Evolutionary conservation across 2,797 vertebrate genomes (phyloP).

Genomic region (Rhinophrynus dorsalis): DNA sequence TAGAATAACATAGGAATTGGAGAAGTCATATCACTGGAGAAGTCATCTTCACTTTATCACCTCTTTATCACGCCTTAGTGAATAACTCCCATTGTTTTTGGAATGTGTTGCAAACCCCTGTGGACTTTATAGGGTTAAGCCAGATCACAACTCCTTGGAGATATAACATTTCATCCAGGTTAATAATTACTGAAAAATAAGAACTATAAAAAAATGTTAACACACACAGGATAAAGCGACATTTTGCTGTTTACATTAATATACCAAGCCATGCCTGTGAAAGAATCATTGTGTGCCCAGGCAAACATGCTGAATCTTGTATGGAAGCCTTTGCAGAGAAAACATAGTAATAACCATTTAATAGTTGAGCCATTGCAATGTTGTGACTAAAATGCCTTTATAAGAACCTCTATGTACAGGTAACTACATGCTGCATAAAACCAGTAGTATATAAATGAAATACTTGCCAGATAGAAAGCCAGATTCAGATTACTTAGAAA

Average conservation of each 20-base stretch:
- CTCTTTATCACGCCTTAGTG: no score
- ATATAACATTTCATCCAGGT: no score
- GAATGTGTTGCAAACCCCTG: no score
- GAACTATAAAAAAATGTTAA: no score
- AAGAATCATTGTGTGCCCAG: slow-evolving; percentile 20
- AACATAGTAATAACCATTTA: slow-evolving; percentile 39
- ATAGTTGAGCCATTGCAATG: slow-evolving; percentile 36
- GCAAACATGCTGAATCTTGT: slow-evolving; percentile 29
- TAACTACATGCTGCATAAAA: slow-evolving; percentile 36
- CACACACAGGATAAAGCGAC: neutral
- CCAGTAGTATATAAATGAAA: slow-evolving; percentile 21
- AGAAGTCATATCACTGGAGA: no score
- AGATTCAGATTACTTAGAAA: slow-evolving; percentile 40
- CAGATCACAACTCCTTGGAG: no score
- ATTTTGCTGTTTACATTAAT: slow-evolving; percentile 1
- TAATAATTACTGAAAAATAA: no score
- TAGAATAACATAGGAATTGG: no score
- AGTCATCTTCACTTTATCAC: no score
- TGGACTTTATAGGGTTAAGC: no score
- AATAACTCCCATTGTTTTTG: no score
- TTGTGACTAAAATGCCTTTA: slow-evolving; percentile 32
- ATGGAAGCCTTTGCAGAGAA: slow-evolving; percentile 14
- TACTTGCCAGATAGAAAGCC: slow-evolving; percentile 19
- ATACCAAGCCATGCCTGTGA: slow-evolving; percentile 19
- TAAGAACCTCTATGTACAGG: slow-evolving; percentile 38